Conservation (phyloP, 2,113 vertebrate genomes). For the Psephotus haematonotus region DNA sequence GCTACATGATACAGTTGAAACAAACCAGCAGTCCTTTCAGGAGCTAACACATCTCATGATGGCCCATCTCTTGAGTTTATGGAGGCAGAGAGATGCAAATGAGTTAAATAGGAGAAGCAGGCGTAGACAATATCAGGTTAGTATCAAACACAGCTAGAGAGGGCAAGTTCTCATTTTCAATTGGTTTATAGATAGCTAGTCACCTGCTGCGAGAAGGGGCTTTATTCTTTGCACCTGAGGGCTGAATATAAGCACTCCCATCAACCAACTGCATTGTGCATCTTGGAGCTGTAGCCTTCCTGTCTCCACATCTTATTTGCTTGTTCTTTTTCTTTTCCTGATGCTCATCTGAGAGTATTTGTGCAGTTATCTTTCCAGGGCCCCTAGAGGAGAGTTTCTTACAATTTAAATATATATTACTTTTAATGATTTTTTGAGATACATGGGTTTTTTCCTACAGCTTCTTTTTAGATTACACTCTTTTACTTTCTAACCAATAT, state of each 20-base stretch:
- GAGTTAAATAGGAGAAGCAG: not conserved
- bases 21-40: not conserved
- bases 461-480: not conserved
- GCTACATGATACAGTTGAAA: accelerated
- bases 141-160: not conserved
- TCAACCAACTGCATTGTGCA: not conserved
- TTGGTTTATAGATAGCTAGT: not conserved
- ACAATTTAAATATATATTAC: constrained; percentile 31
- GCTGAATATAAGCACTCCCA: not conserved
- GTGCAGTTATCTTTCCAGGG: not conserved
- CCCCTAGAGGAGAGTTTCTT: not conserved
- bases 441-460: not conserved
- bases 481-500: not conserved
- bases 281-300: not conserved
- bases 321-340: not conserved
- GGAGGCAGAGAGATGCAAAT: not conserved
- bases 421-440: not conserved
- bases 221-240: not conserved
- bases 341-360: not conserved
- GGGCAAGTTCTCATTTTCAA: not conserved
- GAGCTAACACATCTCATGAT: not conserved
- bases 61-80: not conserved
- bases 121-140: not conserved
- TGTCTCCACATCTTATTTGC: not conserved
- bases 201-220: not conserved